Percentiles rank a stretch among this genome's conserved stretches.
Conservation (phyloP, 2,113 vertebrate genomes). For the Gymnobelideus leadbeateri region DNA sequence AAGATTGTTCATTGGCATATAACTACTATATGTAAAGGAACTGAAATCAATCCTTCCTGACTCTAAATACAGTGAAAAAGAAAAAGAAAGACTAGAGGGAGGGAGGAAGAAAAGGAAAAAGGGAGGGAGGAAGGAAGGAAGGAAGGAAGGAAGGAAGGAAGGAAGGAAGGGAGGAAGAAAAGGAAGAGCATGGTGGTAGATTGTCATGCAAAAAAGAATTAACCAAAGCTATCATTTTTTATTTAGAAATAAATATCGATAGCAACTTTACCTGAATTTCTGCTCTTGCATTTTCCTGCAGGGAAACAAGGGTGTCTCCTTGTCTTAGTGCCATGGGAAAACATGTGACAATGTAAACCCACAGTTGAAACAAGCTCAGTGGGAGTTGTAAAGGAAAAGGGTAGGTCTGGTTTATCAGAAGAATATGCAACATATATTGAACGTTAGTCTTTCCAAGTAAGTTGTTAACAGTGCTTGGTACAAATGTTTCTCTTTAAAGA, state of each 20-base stretch:
- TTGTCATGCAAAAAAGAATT: background rate
- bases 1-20: too few relatives aligned
- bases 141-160: background rate
- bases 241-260: conserved; percentile 68
- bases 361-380: conserved; percentile 57
- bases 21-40: too few relatives aligned
- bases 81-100: too few relatives aligned
- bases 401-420: conserved; percentile 63
- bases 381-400: conserved; percentile 63
- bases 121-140: fast-evolving
- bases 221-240: conserved; percentile 64
- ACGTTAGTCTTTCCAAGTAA: conserved; percentile 71
- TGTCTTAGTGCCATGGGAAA: conserved; percentile 70
- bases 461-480: conserved; percentile 67
- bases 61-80: too few relatives aligned
- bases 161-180: background rate
- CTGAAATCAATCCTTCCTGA: too few relatives aligned
- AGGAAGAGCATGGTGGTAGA: background rate
- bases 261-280: conserved; percentile 33
- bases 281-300: conserved; percentile 57
- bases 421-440: conserved; percentile 64
- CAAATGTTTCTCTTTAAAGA: conserved; percentile 77
- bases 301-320: conserved; percentile 15
- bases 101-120: background rate
- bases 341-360: conserved; percentile 67